Conservation (phyloP, 2,888 invertebrate species). For the Apoda limacodes region DNA sequence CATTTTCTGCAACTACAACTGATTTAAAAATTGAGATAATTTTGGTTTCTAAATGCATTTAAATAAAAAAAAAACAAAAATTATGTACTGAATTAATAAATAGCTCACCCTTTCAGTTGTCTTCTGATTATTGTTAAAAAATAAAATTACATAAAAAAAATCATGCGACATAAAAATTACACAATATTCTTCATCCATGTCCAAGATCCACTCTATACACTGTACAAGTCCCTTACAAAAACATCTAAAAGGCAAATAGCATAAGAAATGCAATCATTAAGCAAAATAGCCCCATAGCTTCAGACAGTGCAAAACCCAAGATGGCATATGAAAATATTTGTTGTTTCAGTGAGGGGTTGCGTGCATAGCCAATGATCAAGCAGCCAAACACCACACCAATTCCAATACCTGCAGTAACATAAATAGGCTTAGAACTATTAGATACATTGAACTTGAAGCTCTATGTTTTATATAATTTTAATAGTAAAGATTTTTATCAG, state of each 20-base stretch:
- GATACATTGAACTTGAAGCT: too few species aligned
- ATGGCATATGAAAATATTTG: constrained; percentile 98
- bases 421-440: too few species aligned
- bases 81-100: constrained; percentile 25
- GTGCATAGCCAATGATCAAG: constrained; percentile 95
- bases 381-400: constrained; percentile 98
- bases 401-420: constrained; percentile 82
- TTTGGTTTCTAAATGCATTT: too few species aligned
- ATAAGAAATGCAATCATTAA: constrained; percentile 98
- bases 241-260: constrained; percentile 88
- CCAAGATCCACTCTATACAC: constrained; percentile 44
- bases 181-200: constrained; percentile 21
- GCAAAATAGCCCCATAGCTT: constrained; percentile 99
- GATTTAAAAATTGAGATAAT: too few species aligned
- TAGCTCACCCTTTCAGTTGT: constrained; percentile 30
- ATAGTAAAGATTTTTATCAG: too few species aligned
- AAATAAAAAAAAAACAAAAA: too few species aligned
- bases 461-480: neutral
- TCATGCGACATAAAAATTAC: constrained; percentile 25
- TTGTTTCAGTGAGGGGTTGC: constrained; percentile 97
- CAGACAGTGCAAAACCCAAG: constrained; percentile 96
- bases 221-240: constrained; percentile 27
- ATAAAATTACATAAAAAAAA: constrained; percentile 25
- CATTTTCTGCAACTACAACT: too few species aligned
- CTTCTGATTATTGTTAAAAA: constrained; percentile 20